phyloP scores from a whole-genome alignment of 2,113 vertebrate genomes.

The Gambusia affinis region DNA sequence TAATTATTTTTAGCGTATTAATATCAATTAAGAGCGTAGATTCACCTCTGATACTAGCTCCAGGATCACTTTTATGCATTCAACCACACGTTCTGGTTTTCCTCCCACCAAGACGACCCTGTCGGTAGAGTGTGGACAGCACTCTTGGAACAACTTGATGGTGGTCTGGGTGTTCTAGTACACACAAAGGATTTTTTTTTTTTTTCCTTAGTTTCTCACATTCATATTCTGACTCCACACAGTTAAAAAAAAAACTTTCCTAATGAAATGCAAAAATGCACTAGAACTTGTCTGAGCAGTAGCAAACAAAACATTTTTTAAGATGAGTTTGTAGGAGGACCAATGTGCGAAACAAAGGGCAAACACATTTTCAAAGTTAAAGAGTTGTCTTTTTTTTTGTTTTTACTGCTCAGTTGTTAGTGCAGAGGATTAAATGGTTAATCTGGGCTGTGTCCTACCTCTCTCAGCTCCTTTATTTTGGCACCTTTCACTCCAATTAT shows the following conservation, averaged over 20 bases:
- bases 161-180: constrained; percentile 95
- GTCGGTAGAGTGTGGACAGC: constrained; percentile 98
- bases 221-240: background rate
- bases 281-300: background rate
- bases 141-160: constrained; percentile 98
- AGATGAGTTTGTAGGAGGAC: background rate
- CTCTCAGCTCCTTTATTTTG: constrained; percentile 98
- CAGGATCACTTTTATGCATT: constrained; percentile 97
- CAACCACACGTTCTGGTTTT: constrained; percentile 94
- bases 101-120: constrained; percentile 96
- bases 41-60: constrained; percentile 95
- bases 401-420: background rate
- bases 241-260: background rate
- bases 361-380: background rate
- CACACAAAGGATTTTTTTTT: background rate
- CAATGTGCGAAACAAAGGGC: background rate
- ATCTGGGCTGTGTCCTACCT: constrained; percentile 77
- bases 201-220: background rate
- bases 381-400: constrained; percentile 4
- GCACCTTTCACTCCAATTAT: constrained; percentile 98
- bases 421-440: constrained; percentile 7
- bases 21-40: background rate
- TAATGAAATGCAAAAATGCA: background rate
- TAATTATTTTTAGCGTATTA: constrained; percentile 10
- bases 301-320: background rate